Evolutionary conservation across 2,797 vertebrate genomes (phyloP), one percentile per base, ranked within the genome.

Genomic region (Zenarchopterus dispar): DNA sequence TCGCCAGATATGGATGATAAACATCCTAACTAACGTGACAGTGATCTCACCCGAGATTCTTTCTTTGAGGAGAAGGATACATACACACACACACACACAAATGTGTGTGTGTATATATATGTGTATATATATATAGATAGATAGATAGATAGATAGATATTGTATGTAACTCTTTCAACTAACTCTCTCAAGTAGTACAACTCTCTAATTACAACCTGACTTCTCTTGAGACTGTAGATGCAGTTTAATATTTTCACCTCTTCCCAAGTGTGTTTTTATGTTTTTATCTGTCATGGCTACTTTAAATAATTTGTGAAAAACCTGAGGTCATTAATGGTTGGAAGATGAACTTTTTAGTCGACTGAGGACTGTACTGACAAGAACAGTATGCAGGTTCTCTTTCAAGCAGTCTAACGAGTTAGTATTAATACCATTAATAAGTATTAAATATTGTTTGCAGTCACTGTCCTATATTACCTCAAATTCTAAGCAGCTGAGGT

Each of bases 391-490:
- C 36, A 15, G 15, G 36, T 39, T 39, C 13, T 15, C 36, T 5
- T 39, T 39, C 36, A 39, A 15, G 36, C 36, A 39, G 36, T 39
- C 7, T 39, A 39, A 15, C 33, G 11, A 52, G 73, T 80, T 77
- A 50, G n/a, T n/a, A n/a, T n/a, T n/a, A 73, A 77, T 45, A 68
- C 19, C 64, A n/a, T n/a, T n/a, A n/a, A n/a, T 31, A 73, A 65
- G 48, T 46, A 39, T 70, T 56, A 67, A 66, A 67, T 74, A 36
- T 66, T 71, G n/a, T 55, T 70, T 45, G 58, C 47, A 28, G 24
- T 75, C 62, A 61, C 33, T 17, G 11, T 72, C 21, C 36, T 69
- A 7, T 47, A 45, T 67, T 64, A 42, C 18, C 22, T 55, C 5
- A 50, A 59, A 33, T 47, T 36, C 66, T 33, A 5, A 56, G 57